These are phyloP conservation scores for Notoglanidium macrostoma DNA, from an alignment of 2,797 vertebrate species.

Conservation along the genomic window DNA sequence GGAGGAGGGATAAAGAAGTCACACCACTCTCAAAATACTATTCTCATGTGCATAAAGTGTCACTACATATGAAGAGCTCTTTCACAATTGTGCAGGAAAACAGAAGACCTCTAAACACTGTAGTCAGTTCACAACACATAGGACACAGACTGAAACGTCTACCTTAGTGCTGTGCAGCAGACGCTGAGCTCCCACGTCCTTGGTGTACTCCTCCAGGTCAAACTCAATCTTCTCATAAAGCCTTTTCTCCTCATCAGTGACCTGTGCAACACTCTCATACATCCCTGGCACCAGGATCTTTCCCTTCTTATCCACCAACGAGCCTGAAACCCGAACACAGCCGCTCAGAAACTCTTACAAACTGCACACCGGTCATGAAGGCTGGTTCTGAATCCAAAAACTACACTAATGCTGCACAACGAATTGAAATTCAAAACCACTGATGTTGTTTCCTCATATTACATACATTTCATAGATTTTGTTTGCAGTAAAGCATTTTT, in stretches of 20 bases:
- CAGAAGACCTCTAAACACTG: not conserved
- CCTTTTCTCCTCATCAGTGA: constrained; percentile 81
- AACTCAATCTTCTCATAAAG: constrained; percentile 93
- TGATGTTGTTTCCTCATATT: not conserved
- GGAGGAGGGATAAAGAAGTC: not conserved
- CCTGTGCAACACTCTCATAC: constrained; percentile 77
- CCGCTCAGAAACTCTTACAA: not conserved
- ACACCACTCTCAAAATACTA: not conserved
- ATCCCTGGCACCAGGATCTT: constrained; percentile 87
- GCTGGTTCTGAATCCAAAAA: not conserved
- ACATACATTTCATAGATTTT: not conserved
- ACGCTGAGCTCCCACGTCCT: constrained; percentile 79
- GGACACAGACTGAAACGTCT: not conserved
- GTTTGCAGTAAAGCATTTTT: not conserved
- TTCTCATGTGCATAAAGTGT: not conserved
- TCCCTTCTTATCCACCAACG: constrained; percentile 82
- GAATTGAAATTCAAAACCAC: not conserved
- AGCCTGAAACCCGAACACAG: constrained; percentile 70
- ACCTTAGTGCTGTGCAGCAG: constrained; percentile 87
- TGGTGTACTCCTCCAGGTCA: constrained; percentile 85
- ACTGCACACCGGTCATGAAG: not conserved
- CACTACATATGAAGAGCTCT: not conserved
- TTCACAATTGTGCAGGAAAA: not conserved
- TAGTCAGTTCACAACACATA: not conserved
- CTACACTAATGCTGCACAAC: no score